Base-by-base conservation (phyloP, 2,113 vertebrate genomes). In the Apodemus speciosus region DNA sequence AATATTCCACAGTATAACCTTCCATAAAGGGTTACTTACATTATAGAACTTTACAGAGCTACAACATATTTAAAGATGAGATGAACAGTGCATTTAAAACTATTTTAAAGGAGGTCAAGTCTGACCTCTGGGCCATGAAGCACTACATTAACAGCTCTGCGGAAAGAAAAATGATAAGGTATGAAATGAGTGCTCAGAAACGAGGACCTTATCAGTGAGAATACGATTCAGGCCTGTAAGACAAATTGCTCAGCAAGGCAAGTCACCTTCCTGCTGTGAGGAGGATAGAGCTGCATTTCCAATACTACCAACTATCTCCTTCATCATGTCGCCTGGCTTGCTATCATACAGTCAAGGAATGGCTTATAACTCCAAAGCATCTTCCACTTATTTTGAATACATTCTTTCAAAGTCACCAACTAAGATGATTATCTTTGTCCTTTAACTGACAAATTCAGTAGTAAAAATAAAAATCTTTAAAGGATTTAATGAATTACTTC, bases 111-210 rank as follows among this genome's bases (percentile, higher is more conserved):
- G 97, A 98, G 98, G 98, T 98, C 98, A 98, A 30, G 98, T 98
- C 93, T 98, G 98, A 98, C 98, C 98, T 98, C 97, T 98, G 97
- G 98, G 98, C 98, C 98, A 97, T 98, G 96, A 98, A 98, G 96
- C 97, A 98, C 18, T 98, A 97, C 97, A 97, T 98, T 98, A 98
- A 98, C 96, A 97, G 96, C 96, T 98, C 95, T 96, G 97, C 93
- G 97, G 97, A 98, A 98, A 98, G 98, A 98, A 98, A 98, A 98
- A 98, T 98, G 98, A 98, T 98, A 98, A 98, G 97, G 97, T 98
- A 97, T 97, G 97, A 98, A 98, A 98, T 97, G 97, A 98, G 91
- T 97, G 97, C 98, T 98, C 97, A 97, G 97, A 98, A 98, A 98
- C 97, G 97, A 97, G 98, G 97, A 98, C 98, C 97, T 98, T 98